Conservation (phyloP, 1,140 invertebrate genomes). For the Physella acuta region DNA sequence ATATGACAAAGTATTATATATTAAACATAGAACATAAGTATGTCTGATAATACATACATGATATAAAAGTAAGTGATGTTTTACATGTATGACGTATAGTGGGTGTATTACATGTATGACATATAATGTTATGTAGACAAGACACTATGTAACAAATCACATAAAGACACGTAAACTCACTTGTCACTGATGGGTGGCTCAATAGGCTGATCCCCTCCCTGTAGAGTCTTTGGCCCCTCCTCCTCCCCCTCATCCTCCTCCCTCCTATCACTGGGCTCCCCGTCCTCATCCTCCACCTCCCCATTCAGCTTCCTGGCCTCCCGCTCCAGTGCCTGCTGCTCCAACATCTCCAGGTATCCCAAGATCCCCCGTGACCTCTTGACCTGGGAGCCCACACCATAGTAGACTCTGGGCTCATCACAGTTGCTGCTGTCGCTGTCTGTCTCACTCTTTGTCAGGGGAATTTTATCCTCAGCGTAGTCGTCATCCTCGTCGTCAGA, state of each 20-base stretch:
- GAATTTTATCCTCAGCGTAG: constrained; percentile 27
- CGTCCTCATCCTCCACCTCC: background rate
- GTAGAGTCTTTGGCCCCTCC: constrained; percentile 1
- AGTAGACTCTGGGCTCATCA: constrained; percentile 11
- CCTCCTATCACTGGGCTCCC: background rate
- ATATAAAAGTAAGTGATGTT: too few relatives aligned
- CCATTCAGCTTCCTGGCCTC: background rate
- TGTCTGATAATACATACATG: too few relatives aligned
- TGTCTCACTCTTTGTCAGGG: constrained; percentile 1
- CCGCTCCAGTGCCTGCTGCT: constrained; percentile 35
- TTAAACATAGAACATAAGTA: too few relatives aligned
- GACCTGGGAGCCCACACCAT: constrained; percentile 2
- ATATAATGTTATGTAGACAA: too few relatives aligned
- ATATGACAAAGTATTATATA: too few relatives aligned
- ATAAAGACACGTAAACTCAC: too few relatives aligned
- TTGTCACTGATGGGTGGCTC: constrained; percentile 8
- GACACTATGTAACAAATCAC: too few relatives aligned
- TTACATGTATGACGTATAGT: too few relatives aligned
- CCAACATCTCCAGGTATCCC: constrained; percentile 48
- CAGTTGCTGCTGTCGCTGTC: constrained; percentile 14
- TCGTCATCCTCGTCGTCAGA: constrained; percentile 32
- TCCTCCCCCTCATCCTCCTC: constrained; percentile 10
- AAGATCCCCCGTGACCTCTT: constrained; percentile 41
- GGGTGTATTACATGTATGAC: too few relatives aligned
- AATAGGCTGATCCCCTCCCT: constrained; percentile 13